These are phyloP conservation scores for Corythornis leucogaster DNA, from an alignment of 2,797 vertebrate species.

Conservation along the genomic window DNA sequence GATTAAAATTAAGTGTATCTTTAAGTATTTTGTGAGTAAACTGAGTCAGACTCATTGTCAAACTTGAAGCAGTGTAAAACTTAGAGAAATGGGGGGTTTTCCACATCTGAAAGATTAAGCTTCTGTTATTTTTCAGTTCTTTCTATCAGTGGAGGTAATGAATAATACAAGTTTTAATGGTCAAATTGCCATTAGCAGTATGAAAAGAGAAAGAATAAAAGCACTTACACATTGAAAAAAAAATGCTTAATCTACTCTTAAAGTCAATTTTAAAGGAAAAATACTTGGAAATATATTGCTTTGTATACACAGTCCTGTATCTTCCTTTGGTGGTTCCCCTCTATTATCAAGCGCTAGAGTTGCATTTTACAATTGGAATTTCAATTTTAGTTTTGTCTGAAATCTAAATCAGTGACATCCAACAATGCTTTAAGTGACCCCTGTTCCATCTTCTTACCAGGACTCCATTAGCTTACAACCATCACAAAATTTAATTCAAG, in stretches of 20 bases:
- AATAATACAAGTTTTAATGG: background rate
- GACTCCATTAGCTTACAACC: background rate
- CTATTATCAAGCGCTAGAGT: background rate
- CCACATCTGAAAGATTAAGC: background rate
- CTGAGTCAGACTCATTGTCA: background rate
- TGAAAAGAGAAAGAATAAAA: background rate
- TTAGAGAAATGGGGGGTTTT: background rate
- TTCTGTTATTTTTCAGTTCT: background rate
- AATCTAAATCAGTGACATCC: background rate
- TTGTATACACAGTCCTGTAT: background rate
- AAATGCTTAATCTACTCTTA: background rate
- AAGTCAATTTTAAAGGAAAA: background rate
- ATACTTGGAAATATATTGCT: background rate
- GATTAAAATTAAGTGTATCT: background rate
- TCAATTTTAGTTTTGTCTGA: conserved; percentile 36
- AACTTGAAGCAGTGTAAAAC: background rate
- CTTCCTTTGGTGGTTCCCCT: background rate
- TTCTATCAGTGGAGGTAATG: background rate
- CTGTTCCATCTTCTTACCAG: background rate
- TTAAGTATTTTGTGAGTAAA: background rate
- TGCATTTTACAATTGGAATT: conserved; percentile 26
- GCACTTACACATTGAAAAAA: background rate
- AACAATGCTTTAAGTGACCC: background rate
- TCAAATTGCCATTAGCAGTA: background rate
- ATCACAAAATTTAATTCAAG: background rate